Evolutionary conservation across 2,888 invertebrate genomes (phyloP).

Genomic region (Smittia sp.): DNA sequence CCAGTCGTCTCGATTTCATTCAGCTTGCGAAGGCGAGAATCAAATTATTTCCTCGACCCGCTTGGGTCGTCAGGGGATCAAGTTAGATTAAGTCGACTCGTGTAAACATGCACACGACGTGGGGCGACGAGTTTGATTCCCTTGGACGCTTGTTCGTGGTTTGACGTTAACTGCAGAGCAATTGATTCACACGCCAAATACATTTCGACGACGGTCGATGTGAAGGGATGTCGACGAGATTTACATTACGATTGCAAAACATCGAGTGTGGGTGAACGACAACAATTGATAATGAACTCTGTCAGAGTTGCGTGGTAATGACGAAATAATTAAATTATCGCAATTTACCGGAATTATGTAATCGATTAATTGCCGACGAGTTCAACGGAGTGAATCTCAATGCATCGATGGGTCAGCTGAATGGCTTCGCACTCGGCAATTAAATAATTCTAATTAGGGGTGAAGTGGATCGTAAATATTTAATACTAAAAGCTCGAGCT

Average conservation of each 20-base stretch:
- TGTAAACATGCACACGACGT: constrained; percentile 24
- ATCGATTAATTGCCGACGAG: constrained; percentile 27
- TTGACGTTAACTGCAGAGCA: constrained; percentile 43
- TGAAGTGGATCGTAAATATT: constrained; percentile 36
- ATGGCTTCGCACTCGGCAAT: constrained; percentile 11
- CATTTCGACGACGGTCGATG: too few relatives aligned
- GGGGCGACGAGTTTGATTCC: constrained; percentile 6
- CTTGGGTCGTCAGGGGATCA: constrained; percentile 25
- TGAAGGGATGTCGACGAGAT: constrained; percentile 43
- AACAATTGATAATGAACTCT: not conserved
- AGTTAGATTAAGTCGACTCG: constrained; percentile 24
- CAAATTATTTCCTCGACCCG: constrained; percentile 17
- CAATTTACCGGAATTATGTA: constrained; percentile 5
- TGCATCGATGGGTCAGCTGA: constrained; percentile 36
- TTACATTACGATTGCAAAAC: not conserved
- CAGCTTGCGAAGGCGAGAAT: not conserved
- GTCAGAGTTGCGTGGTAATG: not conserved
- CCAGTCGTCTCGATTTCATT: not conserved
- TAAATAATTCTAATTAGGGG: constrained; percentile 39
- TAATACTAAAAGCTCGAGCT: constrained; percentile 18
- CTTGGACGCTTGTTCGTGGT: constrained; percentile 44
- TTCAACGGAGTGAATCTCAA: not conserved
- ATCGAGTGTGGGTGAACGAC: not conserved
- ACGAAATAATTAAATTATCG: constrained; percentile 35
- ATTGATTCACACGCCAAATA: constrained; percentile 43